Percentiles rank a stretch among this genome's conserved stretches.
Conservation (phyloP, 2,888 invertebrate species). For the Malthinus seriepunctatus region DNA sequence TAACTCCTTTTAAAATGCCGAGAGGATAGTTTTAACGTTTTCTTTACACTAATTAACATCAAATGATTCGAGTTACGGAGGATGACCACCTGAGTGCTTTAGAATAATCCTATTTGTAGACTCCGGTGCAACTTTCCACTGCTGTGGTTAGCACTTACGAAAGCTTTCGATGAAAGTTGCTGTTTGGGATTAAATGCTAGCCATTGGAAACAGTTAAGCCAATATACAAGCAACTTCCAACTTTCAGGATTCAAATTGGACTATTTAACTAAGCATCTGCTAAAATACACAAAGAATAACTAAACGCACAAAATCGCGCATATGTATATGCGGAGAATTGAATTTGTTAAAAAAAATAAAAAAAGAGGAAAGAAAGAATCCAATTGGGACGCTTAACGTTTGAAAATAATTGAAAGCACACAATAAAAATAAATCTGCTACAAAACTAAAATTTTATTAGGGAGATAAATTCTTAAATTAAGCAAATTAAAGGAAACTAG, state of each 20-base stretch:
- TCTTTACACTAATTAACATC: constrained; percentile 30
- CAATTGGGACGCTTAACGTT: too few relatives aligned
- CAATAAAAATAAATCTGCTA: too few relatives aligned
- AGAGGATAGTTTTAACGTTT: too few relatives aligned
- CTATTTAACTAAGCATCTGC: constrained; percentile 38
- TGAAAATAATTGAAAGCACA: too few relatives aligned
- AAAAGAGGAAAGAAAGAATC: too few relatives aligned
- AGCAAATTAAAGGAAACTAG: too few relatives aligned
- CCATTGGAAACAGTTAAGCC: constrained; percentile 45
- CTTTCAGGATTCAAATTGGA: constrained; percentile 37
- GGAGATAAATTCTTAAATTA: too few relatives aligned
- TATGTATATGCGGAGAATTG: neutral
- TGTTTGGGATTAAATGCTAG: constrained; percentile 38
- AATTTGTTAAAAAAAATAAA: too few relatives aligned
- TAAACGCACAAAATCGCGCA: constrained; percentile 22
- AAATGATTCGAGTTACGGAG: constrained; percentile 30
- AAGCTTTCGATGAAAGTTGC: constrained; percentile 35
- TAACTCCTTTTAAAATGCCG: too few relatives aligned
- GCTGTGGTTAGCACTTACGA: constrained; percentile 34
- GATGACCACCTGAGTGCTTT: constrained; percentile 43
- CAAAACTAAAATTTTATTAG: too few relatives aligned
- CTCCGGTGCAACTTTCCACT: constrained; percentile 33
- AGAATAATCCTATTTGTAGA: constrained; percentile 42
- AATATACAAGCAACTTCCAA: constrained; percentile 43
- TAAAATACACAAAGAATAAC: constrained; percentile 39